Base-by-base conservation (phyloP, 2,113 vertebrate species). In the Tachysurus fulvidraco region DNA sequence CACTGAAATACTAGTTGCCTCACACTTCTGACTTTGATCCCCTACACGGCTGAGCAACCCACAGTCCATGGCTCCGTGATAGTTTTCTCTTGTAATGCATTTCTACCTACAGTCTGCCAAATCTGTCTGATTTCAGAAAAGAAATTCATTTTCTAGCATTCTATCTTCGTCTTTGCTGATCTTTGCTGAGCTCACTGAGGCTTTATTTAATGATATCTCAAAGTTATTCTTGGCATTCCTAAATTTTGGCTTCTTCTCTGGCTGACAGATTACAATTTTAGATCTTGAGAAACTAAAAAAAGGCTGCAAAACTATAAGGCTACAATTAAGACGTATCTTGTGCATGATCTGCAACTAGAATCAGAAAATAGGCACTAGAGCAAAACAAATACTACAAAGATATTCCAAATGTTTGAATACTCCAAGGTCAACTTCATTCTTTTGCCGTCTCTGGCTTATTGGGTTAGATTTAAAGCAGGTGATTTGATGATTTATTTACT, bases 61-160 rank as follows among this genome's bases (percentile, higher is more conserved):
- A 5, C 17, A 57, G 7, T 78, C 76, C 73, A 52, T 52, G 44
- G 50, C 50, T 78, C 76, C 12, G 13, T 78, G 76, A 78, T 54
- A 78, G 25, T 78, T 78, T 78, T 55, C 54, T 57, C 17, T 57
- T 57, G 17, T 12, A 79, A 79, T 79, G 52, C 77, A 79, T 57
- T 57, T 79, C 52, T 78, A 78, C 28, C n/a, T 78, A 54, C 74
- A 9, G 6, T 46, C 74, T 55, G 50, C 74, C 74, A 78, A 78
- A 54, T 54, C 25, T 52, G 46, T 52, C 73, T 54, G 74, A 54
- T 54, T 14, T 55, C 25, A 78, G 25, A 78, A 77, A 78, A 78
- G n/a, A 54, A 13, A 54, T 17, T 10, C 1, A 10, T 54, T 28
- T 77, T 78, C 46, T n/a, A 76, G 73, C 11, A 76, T 46, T 76